Evolutionary conservation across 2,797 vertebrate species (phyloP), one percentile per base, ranked within the genome.

Genomic region (Gallinago nigripennis): DNA sequence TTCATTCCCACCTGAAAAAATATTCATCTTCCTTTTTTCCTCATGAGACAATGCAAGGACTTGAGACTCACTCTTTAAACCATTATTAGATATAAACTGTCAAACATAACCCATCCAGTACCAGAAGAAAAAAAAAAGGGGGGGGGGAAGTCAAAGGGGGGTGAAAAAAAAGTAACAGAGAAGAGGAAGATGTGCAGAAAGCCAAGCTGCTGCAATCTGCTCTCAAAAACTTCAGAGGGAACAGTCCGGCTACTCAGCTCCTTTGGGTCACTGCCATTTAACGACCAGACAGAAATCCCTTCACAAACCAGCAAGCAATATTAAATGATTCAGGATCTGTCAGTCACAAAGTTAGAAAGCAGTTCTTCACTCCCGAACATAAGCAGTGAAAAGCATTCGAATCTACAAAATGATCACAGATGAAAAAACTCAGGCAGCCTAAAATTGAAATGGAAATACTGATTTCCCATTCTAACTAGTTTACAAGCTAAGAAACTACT

Each of bases 91-190:
- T 19, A 51, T 8, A 30, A 82, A 76, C 11, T 37, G 45, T 30
- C 33, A 90, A 88, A 77, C 4, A 33, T 8, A 30, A 65, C 3
- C 15, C 23, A 12, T 27, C 14, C 11, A 58, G 37, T 11, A 51
- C 14, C 21, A 87, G 11, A 8, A 71, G 1, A 0, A 21, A 2
- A 10, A 35, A 56, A 9, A 6, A 0, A 1, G 4, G 2, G 16
- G 1, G 4, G 2, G 16, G 28, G 31, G 37, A 39, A 48, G 46
- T 24, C 13, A 12, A 9, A 35, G 25, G 6, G 8, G 17, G 17
- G 6, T 15, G n/a, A 0, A 18, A n/a, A 24, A 25, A 18, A 72
- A 53, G 33, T 25, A 60, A 35, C 3, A 16, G 13, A 75, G 39
- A 86, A 69, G 9, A 25, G 15, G n/a, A 82, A 72, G 45, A 53